Conservation (phyloP, 2,113 vertebrate species). For the Oceanodroma tethys region DNA sequence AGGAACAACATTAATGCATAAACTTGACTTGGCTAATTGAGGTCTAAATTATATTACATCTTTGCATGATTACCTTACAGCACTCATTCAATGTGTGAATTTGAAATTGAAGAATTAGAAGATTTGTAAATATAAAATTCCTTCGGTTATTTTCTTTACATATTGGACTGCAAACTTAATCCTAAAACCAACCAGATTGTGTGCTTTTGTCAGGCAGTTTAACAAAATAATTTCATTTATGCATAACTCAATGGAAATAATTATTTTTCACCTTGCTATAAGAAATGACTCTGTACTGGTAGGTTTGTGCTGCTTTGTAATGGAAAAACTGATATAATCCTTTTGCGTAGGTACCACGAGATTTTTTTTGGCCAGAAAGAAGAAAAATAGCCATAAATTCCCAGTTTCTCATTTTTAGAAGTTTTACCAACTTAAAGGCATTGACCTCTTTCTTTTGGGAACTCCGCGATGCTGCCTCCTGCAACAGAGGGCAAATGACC, state of each 20-base stretch:
- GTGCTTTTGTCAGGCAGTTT: neutral
- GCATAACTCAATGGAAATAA: neutral
- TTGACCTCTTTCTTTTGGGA: neutral
- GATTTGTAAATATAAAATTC: neutral
- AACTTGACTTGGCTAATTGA: neutral
- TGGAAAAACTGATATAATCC: neutral
- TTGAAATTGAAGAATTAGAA: neutral
- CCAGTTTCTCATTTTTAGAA: neutral
- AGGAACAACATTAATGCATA: neutral
- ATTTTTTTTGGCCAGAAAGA: neutral
- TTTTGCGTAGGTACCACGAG: neutral
- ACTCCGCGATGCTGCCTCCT: neutral
- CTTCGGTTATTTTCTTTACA: neutral
- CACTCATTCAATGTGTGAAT: neutral
- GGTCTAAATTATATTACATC: neutral
- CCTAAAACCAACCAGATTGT: neutral
- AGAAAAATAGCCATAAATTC: neutral
- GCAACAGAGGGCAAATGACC: accelerated
- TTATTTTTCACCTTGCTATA: neutral
- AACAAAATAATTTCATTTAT: neutral
- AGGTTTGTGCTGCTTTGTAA: neutral
- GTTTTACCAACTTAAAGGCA: neutral
- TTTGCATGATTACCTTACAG: neutral
- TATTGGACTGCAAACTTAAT: neutral
- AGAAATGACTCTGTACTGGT: neutral